Evolutionary conservation across 2,113 vertebrate species (phyloP).

Genomic region (Cairina moschata): DNA sequence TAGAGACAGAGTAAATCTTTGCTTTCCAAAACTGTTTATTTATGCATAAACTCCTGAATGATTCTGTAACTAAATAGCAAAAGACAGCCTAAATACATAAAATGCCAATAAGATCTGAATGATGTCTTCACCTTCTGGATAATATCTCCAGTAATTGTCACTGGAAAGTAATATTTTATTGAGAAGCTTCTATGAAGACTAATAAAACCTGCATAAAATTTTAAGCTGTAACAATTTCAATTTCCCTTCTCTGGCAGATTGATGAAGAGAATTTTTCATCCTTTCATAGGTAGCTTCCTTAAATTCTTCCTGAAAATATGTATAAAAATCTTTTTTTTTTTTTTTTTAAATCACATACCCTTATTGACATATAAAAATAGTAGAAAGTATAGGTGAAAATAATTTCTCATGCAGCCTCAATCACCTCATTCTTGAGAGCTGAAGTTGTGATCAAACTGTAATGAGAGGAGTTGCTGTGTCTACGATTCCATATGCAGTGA

Average conservation of each 20-base stretch:
- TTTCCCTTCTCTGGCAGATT: slow-evolving; percentile 3
- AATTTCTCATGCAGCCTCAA: not conserved
- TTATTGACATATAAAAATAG: not conserved
- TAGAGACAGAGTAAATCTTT: not conserved
- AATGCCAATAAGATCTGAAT: slow-evolving; percentile 11
- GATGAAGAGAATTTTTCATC: slow-evolving; percentile 25
- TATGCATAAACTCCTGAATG: not conserved
- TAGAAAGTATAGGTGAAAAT: not conserved
- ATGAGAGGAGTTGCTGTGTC: not conserved
- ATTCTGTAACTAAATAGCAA: not conserved
- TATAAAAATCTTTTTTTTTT: not conserved
- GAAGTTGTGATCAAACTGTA: not conserved
- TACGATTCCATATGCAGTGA: not conserved
- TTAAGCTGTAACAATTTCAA: slow-evolving; percentile 33
- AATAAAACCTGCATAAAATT: slow-evolving; percentile 61
- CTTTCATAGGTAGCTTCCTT: not conserved
- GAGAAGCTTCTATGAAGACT: not conserved
- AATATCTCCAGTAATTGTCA: not conserved
- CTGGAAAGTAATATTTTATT: slow-evolving; percentile 37
- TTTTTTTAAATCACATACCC: not conserved
- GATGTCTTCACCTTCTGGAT: not conserved
- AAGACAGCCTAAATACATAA: slow-evolving; percentile 12
- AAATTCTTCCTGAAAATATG: slow-evolving; percentile 4
- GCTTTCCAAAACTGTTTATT: not conserved
- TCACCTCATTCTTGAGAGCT: not conserved